Evolutionary conservation across 2,888 invertebrate genomes (phyloP).

Genomic region (Dysmachus trigonus): DNA sequence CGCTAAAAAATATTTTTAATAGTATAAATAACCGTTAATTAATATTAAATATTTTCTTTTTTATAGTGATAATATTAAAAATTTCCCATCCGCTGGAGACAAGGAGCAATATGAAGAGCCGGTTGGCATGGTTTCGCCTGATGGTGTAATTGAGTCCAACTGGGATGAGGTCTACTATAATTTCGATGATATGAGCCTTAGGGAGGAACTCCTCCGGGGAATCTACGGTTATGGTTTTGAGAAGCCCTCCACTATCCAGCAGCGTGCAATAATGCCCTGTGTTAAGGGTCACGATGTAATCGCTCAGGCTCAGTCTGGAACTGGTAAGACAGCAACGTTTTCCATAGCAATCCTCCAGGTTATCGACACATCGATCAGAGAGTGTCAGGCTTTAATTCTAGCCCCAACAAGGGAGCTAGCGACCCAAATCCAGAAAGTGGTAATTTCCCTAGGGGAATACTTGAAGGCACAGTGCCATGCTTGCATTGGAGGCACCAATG

Average conservation of each 20-base stretch:
- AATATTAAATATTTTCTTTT: slow-evolving; percentile 76
- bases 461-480: slow-evolving; percentile 98
- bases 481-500: slow-evolving; percentile 99
- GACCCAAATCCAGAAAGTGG: slow-evolving; percentile 86
- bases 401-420: slow-evolving; percentile 91
- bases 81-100: background rate
- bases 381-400: slow-evolving; percentile 96
- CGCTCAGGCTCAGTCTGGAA: slow-evolving; percentile 99
- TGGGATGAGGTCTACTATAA: slow-evolving; percentile 94
- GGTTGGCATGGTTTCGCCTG: slow-evolving; percentile 81
- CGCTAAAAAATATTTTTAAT: background rate
- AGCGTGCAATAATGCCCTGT: slow-evolving; percentile 98
- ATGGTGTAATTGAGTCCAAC: slow-evolving; percentile 91
- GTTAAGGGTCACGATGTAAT: slow-evolving; percentile 96
- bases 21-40: background rate
- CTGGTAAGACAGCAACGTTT: slow-evolving; percentile 99
- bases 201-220: slow-evolving; percentile 94
- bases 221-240: slow-evolving; percentile 99
- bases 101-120: slow-evolving; percentile 59
- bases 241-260: slow-evolving; percentile 99
- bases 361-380: slow-evolving; percentile 87
- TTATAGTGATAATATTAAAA: slow-evolving; percentile 18
- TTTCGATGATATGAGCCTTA: slow-evolving; percentile 98
- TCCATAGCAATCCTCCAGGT: slow-evolving; percentile 98
- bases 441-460: slow-evolving; percentile 97